These are phyloP conservation scores for Lemur catta DNA, from an alignment of 2,797 vertebrate species.

Conservation along the genomic window DNA sequence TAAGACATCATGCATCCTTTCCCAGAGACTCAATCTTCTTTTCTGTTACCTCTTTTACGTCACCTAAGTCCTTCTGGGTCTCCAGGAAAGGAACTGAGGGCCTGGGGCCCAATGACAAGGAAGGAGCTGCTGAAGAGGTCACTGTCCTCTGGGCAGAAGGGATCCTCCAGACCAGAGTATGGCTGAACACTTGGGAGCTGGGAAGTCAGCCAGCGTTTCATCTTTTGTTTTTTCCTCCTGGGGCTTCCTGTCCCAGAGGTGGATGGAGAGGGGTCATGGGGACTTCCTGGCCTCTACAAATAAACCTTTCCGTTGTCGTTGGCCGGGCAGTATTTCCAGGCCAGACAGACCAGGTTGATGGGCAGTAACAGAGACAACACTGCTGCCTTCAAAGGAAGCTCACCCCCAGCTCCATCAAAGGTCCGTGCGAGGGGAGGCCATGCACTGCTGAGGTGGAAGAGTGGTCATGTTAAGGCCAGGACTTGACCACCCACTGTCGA, in stretches of 20 bases:
- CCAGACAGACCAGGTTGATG: slow-evolving; percentile 32
- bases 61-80: slow-evolving; percentile 62
- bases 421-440: not conserved
- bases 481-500: not conserved
- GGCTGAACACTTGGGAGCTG: slow-evolving; percentile 53
- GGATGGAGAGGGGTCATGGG: slow-evolving; percentile 55
- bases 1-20: slow-evolving; percentile 56
- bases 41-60: slow-evolving; percentile 58
- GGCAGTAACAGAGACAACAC: not conserved
- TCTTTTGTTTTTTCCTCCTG: slow-evolving; percentile 79
- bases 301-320: slow-evolving; percentile 63
- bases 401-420: not conserved
- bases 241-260: slow-evolving; percentile 75
- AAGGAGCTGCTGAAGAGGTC: slow-evolving; percentile 41
- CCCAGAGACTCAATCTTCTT: slow-evolving; percentile 47
- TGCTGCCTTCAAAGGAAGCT: not conserved
- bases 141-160: slow-evolving; percentile 45
- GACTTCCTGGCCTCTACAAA: slow-evolving; percentile 74
- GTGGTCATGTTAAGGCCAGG: not conserved
- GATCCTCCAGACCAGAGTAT: slow-evolving; percentile 19
- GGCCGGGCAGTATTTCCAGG: slow-evolving; percentile 49
- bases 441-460: not conserved
- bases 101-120: slow-evolving; percentile 4
- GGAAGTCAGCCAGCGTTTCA: slow-evolving; percentile 71
- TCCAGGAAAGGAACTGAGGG: slow-evolving; percentile 60